Evolutionary conservation across 2,888 invertebrate species (phyloP), one percentile per base, ranked within the genome.

Genomic region (Chymomyza caudatula): DNA sequence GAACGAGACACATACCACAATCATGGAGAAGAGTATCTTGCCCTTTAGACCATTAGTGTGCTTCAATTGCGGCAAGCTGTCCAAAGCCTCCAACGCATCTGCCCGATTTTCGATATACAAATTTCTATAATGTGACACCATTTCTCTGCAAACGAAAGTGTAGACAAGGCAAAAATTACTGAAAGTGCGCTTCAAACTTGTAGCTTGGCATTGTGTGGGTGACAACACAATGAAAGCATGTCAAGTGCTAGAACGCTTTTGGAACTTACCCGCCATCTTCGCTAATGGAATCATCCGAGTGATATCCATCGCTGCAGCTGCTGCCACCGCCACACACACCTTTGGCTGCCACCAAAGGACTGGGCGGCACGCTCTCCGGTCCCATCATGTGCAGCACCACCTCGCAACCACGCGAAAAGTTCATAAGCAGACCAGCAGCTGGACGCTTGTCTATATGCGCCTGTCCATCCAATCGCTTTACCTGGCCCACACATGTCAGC

Each of bases 21-120:
- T 95, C 65, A 98, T 96, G 66, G 98, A 98, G 92, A 98, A 98
- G 74, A 98, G 93, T 76, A 98, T 96, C 92, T 98, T 98, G 84
- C 95, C 94, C 92, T 98, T 98, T 74, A 98, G 93, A 87, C 97
- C 96, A 67, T 96, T 95, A 13, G 96, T 95, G 75, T 96, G 95
- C 62, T 93, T 92, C 63, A 98, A 92, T 73, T 96, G 95, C 8
- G 94, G 94, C 66, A 98, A 92, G 29, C 94, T 93, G 78, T 96
- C 95, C 67, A 98, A 92, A 8, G 97, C 96, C 78, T 97, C 96
- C 80, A 98, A 91, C 0, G 96, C 95, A 83, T 97, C 95, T 65
- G 96, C 94, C 63, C 97, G 93, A 37, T 95, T 95, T 79, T 95
- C 94, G 58, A 95, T 93, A 92, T 98, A 98, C 67, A 98, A 93